Base-by-base conservation (phyloP, 2,113 vertebrate genomes). In the Gorsachius goisagi region DNA sequence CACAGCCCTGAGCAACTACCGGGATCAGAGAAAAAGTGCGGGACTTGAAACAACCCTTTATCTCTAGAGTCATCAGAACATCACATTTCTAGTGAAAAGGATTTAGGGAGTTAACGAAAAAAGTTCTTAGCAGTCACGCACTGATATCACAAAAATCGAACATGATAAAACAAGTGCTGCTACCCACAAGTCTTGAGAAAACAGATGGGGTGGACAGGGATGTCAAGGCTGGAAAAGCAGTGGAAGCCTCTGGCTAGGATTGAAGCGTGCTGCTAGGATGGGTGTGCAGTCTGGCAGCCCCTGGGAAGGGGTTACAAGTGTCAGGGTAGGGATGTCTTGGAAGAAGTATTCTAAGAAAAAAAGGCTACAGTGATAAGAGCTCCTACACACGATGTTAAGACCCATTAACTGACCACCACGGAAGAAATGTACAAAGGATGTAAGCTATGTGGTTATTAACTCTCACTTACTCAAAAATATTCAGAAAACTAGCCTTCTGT, bases 11-110 rank as follows among this genome's bases (percentile, higher is more conserved):
- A 89, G 93, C 73, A 96, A 91, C 53, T 60, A 71, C 52, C 4
- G 13, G 66, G 74, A 96, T 94, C 90, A 96, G 85, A 96, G 78
- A 60, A 82, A 26, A 56, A 79, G 71, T 49, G 21, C 66, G 60
- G 77, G 66, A 68, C 78, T 95, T 92, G 82, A 94, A 95, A 92
- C 71, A 94, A 59, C 39, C 69, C 82, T 93, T 92, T 52, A 93
- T 88, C 74, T 94, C 88, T 56, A 44, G 66, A 93, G 85, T 49
- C 69, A 91, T 44, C 88, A 78, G 85, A 59, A 75, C 56, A 39
- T 47, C 41, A 75, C 60, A 32, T 64, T 88, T 56, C 33, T 10
- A 83, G 58, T 15, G 33, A 85, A 80, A 91, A 68, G 6, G 12
- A 76, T 64, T 72, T 45, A 68, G 72, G 63, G 71, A 95, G 75